Percentiles rank a stretch among this genome's conserved stretches.
These are phyloP conservation scores for Drosophila watanabei DNA, from an alignment of 1,140 invertebrate species.

Conservation along the genomic window DNA sequence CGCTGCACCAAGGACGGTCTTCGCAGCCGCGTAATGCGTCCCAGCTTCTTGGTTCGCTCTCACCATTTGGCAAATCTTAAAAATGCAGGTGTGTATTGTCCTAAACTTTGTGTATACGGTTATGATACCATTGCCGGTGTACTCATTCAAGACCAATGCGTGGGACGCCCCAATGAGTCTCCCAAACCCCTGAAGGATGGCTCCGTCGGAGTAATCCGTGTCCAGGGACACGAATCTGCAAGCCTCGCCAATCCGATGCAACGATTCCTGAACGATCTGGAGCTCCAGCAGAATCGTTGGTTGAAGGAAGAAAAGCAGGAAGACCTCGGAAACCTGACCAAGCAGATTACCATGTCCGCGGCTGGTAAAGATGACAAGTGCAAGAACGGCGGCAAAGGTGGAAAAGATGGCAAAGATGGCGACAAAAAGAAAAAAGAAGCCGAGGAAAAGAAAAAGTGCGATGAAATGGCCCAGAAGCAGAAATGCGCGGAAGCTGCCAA, in stretches of 20 bases:
- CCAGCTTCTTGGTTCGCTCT: neutral
- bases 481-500: neutral
- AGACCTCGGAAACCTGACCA: neutral
- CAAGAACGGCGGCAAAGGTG: too few relatives aligned
- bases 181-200: neutral
- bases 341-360: slow-evolving; percentile 8
- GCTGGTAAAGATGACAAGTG: neutral
- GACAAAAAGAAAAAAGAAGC: neutral
- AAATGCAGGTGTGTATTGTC: neutral
- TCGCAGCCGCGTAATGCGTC: neutral
- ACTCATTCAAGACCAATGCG: neutral
- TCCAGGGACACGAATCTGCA: neutral
- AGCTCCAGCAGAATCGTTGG: slow-evolving; percentile 1
- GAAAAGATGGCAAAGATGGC: neutral
- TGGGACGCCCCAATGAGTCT: neutral
- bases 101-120: neutral
- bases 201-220: neutral
- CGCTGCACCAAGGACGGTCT: neutral
- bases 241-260: neutral
- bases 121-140: neutral
- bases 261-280: slow-evolving; percentile 11
- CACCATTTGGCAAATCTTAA: neutral
- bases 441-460: neutral
- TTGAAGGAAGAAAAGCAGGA: slow-evolving; percentile 5
- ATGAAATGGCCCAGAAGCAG: neutral